A percentile compares a stretch with the other conserved stretches of the same genome.
These are phyloP conservation scores for Lagodon rhomboides DNA, from an alignment of 2,797 vertebrate genomes.

Conservation along the genomic window DNA sequence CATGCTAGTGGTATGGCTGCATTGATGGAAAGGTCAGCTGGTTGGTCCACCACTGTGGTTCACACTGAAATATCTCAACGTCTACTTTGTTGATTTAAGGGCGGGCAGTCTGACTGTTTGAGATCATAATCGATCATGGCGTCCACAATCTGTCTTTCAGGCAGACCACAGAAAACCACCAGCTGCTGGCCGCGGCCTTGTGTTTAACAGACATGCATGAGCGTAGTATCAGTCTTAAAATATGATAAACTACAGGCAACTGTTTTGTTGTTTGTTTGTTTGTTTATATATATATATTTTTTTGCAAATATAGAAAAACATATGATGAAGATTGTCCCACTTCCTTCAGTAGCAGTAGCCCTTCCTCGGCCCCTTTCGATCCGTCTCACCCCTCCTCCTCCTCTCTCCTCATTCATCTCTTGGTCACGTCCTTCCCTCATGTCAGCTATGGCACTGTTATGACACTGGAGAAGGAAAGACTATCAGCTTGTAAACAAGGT, in stretches of 20 bases:
- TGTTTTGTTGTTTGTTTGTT: too few relatives aligned
- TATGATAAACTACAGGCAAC: background rate
- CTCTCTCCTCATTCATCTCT: slow-evolving; percentile 31
- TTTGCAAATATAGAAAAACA: background rate
- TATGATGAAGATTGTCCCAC: background rate
- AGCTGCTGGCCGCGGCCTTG: background rate
- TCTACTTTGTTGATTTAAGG: too few relatives aligned
- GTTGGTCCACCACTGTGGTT: too few relatives aligned
- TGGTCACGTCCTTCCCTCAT: slow-evolving; percentile 52
- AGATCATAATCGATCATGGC: too few relatives aligned
- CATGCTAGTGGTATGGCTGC: too few relatives aligned
- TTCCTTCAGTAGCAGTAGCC: background rate
- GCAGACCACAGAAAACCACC: too few relatives aligned
- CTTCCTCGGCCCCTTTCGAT: background rate
- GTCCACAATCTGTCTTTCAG: too few relatives aligned
- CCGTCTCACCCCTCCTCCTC: background rate
- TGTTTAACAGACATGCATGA: background rate
- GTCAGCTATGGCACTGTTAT: slow-evolving; percentile 64
- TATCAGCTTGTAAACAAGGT: slow-evolving; percentile 76
- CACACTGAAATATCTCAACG: too few relatives aligned
- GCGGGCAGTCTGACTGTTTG: too few relatives aligned
- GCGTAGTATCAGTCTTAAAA: background rate
- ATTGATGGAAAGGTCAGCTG: too few relatives aligned
- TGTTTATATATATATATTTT: too few relatives aligned
- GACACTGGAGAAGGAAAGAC: slow-evolving; percentile 74